phyloP scores from a whole-genome alignment of 2,888 invertebrate genomes.

The Germaria angustata region DNA sequence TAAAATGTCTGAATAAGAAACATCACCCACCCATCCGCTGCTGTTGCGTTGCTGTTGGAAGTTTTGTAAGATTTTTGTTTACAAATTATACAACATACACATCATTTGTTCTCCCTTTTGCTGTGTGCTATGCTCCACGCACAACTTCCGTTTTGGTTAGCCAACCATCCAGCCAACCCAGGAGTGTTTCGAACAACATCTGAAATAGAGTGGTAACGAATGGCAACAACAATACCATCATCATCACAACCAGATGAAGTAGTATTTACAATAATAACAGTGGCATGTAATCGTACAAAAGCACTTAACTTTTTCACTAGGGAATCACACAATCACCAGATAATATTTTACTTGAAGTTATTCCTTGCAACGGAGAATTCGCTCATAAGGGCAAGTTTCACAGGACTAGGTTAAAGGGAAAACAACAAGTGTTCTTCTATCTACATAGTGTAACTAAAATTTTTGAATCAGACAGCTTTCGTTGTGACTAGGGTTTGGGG shows the following conservation, averaged over 20 bases:
- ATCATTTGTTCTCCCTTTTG: background rate
- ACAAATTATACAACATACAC: conserved; percentile 16
- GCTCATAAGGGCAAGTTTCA: background rate
- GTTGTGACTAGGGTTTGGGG: too few species aligned
- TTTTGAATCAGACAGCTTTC: too few species aligned
- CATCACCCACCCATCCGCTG: background rate
- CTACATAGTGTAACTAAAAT: too few species aligned
- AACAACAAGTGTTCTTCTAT: background rate
- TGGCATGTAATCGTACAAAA: conserved; percentile 40
- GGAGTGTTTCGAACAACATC: too few species aligned
- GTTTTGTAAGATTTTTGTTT: conserved; percentile 22
- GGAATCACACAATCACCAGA: conserved; percentile 7
- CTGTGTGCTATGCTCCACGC: background rate
- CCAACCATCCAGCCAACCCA: background rate
- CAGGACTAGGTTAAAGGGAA: background rate
- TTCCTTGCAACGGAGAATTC: background rate
- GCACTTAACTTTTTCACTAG: conserved; percentile 45
- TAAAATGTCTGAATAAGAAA: background rate
- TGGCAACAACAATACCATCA: background rate
- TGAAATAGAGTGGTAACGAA: background rate
- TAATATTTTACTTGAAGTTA: background rate
- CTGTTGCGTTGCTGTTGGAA: background rate
- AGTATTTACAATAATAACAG: background rate
- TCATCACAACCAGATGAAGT: background rate
- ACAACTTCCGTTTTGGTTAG: background rate